phyloP scores from a whole-genome alignment of 2,113 vertebrate genomes.

The Rhinopomastus cyanomelas region DNA sequence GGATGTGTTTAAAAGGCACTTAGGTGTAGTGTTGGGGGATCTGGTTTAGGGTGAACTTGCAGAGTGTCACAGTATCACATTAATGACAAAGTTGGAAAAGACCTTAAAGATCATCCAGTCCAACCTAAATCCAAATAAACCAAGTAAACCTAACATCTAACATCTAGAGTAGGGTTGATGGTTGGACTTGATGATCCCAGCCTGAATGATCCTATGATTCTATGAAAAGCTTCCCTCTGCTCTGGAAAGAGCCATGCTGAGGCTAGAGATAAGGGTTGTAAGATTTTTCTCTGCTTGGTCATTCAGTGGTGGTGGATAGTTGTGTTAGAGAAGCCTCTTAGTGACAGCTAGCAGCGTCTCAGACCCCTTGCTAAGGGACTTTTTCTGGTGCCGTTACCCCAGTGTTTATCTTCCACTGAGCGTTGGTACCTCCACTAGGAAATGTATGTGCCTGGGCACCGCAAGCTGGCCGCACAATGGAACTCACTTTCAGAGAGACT shows the following conservation, averaged over 20 bases:
- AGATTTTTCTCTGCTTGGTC: neutral
- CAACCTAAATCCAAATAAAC: too few species aligned
- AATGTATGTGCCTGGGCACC: neutral
- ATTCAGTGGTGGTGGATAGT: neutral
- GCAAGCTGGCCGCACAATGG: accelerated
- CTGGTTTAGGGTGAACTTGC: too few species aligned
- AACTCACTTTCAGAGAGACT: neutral
- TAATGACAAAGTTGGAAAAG: too few species aligned
- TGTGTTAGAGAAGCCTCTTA: neutral
- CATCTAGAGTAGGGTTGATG: too few species aligned
- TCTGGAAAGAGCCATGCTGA: neutral
- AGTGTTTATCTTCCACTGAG: neutral
- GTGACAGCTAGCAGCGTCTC: neutral
- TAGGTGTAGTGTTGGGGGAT: too few species aligned
- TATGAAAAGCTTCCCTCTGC: neutral
- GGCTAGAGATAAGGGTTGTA: neutral
- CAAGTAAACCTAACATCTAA: too few species aligned
- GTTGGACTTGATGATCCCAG: too few species aligned
- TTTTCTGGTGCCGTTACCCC: neutral
- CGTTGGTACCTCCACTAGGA: neutral
- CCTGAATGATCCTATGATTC: too few species aligned
- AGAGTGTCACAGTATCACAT: too few species aligned
- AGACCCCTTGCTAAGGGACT: accelerated
- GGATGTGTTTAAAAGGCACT: too few species aligned
- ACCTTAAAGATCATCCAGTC: too few species aligned